phyloP scores from a whole-genome alignment of 2,113 vertebrate genomes.

The Tyrannus savana region DNA sequence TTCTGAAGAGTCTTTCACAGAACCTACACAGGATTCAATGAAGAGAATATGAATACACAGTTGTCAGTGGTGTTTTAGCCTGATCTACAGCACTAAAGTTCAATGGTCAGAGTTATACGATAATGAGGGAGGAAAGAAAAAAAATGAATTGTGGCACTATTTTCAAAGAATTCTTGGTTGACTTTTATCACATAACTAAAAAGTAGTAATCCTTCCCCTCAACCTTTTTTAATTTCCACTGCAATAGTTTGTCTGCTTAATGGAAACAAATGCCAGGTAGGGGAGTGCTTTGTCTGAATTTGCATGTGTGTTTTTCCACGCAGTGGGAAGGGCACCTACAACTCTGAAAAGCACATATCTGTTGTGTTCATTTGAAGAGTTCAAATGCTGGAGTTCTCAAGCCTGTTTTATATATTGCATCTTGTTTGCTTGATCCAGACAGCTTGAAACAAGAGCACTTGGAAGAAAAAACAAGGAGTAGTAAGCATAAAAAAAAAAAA shows the following conservation, averaged over 20 bases:
- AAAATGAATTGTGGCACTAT: neutral
- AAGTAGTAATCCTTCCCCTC: constrained; percentile 8
- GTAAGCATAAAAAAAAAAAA: constrained; percentile 11
- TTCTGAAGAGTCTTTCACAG: constrained; percentile 68
- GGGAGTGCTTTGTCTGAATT: constrained; percentile 59
- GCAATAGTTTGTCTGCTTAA: constrained; percentile 45
- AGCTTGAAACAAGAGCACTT: constrained; percentile 45
- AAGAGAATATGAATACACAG: constrained; percentile 51
- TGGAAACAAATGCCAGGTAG: constrained; percentile 60
- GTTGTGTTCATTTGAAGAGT: constrained; percentile 33
- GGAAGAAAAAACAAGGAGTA: constrained; percentile 18
- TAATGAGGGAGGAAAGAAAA: constrained; percentile 39
- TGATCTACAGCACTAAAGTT: constrained; percentile 62
- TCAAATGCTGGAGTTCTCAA: constrained; percentile 53
- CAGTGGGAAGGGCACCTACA: neutral
- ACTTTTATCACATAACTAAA: constrained; percentile 39
- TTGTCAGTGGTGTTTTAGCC: constrained; percentile 51
- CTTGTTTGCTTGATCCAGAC: constrained; percentile 56
- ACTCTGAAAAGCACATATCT: constrained; percentile 40
- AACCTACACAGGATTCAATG: constrained; percentile 56
- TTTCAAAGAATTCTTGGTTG: constrained; percentile 54
- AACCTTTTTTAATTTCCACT: constrained; percentile 37
- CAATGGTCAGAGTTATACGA: constrained; percentile 42
- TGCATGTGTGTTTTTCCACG: constrained; percentile 29
- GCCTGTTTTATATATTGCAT: constrained; percentile 20